Percentiles rank a stretch among this genome's conserved stretches.
Conservation (phyloP, 2,797 vertebrate genomes). For the Alcedo quadribrachys region DNA sequence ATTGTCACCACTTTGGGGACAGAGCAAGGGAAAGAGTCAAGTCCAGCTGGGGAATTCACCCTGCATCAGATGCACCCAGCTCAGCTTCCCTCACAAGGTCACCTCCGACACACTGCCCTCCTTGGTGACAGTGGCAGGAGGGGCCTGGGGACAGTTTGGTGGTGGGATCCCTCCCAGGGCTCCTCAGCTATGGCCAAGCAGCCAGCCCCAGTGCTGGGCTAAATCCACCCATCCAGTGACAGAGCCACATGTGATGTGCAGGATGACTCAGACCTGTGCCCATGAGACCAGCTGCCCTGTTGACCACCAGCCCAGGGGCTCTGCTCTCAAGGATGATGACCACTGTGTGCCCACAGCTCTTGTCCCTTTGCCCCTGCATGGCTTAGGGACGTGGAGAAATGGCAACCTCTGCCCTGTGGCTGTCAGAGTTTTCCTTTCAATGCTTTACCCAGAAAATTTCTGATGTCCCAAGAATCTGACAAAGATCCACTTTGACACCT, state of each 20-base stretch:
- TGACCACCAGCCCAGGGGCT: not conserved
- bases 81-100: not conserved
- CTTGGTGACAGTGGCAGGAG: not conserved
- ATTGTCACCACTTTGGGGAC: not conserved
- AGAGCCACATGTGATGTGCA: not conserved
- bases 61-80: not conserved
- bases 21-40: fast-evolving
- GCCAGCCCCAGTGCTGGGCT: not conserved
- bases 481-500: not conserved
- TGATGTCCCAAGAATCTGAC: not conserved
- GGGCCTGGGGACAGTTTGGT: not conserved
- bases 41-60: not conserved
- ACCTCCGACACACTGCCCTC: not conserved
- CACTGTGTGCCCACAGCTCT: not conserved
- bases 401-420: not conserved
- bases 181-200: not conserved
- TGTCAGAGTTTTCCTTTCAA: fast-evolving
- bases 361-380: fast-evolving
- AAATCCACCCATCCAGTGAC: not conserved
- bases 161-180: not conserved
- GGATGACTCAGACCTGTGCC: conserved; percentile 34
- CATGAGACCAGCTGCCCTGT: not conserved
- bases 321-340: not conserved
- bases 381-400: not conserved
- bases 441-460: not conserved